Percentiles rank a stretch among this genome's conserved stretches.
phyloP scores from a whole-genome alignment of 2,797 vertebrate species.

The Ibycter americanus region DNA sequence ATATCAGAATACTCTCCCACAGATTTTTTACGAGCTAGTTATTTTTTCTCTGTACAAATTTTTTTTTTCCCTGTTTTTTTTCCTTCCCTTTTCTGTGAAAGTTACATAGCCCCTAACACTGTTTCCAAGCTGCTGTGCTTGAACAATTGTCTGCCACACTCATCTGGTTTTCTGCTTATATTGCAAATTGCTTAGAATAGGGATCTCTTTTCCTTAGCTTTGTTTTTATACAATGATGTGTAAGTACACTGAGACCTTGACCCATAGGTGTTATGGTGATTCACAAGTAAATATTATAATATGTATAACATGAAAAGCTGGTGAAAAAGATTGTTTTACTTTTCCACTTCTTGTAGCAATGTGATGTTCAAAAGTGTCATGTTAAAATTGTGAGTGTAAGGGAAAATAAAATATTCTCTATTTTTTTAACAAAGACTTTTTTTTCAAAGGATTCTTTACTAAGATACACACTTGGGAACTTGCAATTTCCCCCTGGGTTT shows the following conservation, averaged over 20 bases:
- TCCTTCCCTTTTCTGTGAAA: neutral
- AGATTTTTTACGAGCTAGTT: neutral
- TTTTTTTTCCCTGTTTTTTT: neutral
- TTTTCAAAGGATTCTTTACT: neutral
- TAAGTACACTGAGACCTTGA: neutral
- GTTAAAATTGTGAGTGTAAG: neutral
- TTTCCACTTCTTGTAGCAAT: neutral
- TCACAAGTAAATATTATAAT: neutral
- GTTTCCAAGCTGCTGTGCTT: neutral
- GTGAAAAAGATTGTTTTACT: neutral
- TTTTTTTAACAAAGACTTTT: neutral
- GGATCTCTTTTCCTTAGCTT: neutral
- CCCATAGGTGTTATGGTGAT: accelerated
- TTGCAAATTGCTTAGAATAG: neutral
- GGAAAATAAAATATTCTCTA: neutral
- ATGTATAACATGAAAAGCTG: neutral
- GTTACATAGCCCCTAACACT: neutral
- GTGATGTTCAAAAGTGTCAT: neutral
- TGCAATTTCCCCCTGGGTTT: neutral
- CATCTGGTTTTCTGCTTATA: neutral
- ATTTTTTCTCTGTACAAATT: neutral
- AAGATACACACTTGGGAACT: neutral
- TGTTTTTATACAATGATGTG: neutral
- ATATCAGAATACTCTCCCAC: neutral
- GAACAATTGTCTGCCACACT: neutral